These are phyloP conservation scores for Sula dactylatra DNA, from an alignment of 2,113 vertebrate genomes.

Conservation along the genomic window DNA sequence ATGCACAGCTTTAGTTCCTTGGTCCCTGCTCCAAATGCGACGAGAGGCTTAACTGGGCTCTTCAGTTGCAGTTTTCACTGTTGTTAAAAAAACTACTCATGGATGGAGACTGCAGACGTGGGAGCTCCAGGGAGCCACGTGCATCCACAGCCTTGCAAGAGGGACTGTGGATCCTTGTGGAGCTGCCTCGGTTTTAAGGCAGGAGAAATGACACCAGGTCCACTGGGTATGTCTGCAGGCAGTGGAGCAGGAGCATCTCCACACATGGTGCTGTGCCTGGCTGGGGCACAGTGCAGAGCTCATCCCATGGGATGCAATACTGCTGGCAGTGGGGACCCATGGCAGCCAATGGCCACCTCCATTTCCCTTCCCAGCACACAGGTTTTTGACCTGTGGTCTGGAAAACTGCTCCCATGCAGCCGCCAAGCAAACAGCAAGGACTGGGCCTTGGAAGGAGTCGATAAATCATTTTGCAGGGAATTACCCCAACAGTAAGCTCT, in stretches of 20 bases:
- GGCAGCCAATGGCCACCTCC: fast-evolving
- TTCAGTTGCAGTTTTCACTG: not conserved
- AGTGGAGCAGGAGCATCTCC: not conserved
- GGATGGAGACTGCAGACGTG: fast-evolving
- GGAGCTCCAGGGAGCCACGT: not conserved
- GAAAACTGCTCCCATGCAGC: not conserved
- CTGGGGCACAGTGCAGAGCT: not conserved
- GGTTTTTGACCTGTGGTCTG: not conserved
- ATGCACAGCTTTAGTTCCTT: not conserved
- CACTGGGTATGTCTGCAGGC: not conserved
- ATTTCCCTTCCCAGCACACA: fast-evolving
- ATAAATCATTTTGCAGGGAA: not conserved
- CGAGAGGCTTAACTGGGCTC: not conserved
- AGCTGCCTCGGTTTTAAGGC: not conserved
- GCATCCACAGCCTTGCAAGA: not conserved
- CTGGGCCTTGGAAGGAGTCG: not conserved
- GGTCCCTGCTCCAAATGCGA: not conserved
- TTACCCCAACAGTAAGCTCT: not conserved
- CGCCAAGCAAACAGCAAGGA: not conserved
- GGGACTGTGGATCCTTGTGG: not conserved
- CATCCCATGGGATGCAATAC: fast-evolving
- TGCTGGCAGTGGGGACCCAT: not conserved
- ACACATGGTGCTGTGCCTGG: fast-evolving
- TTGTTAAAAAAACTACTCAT: not conserved
- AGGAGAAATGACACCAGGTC: not conserved